These are phyloP conservation scores for Ceratina australensis DNA, from an alignment of 1,140 invertebrate species.

Conservation along the genomic window DNA sequence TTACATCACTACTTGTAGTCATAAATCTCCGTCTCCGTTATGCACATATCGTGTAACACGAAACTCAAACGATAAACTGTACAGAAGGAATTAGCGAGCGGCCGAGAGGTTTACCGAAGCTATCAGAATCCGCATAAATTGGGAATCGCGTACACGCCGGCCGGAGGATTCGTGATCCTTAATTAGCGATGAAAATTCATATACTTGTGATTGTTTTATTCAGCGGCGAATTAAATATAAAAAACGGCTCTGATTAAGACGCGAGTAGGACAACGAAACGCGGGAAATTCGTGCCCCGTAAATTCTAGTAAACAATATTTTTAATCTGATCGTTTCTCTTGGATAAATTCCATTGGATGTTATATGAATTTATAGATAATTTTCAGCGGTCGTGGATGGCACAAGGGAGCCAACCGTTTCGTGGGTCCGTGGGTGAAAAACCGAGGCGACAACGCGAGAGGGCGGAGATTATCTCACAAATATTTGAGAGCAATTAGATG, in stretches of 20 bases:
- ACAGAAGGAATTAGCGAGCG: constrained; percentile 12
- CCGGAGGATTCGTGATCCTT: background rate
- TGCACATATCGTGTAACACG: background rate
- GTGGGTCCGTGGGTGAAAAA: constrained; percentile 53
- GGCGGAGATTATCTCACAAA: constrained; percentile 72
- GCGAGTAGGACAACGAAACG: too few relatives aligned
- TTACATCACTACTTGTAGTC: background rate
- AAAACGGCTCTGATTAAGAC: too few relatives aligned
- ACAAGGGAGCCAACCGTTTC: constrained; percentile 16
- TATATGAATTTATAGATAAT: too few relatives aligned
- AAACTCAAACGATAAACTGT: constrained; percentile 12
- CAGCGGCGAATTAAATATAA: too few relatives aligned
- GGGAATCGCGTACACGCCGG: background rate
- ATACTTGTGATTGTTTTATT: background rate
- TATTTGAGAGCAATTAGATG: constrained; percentile 76
- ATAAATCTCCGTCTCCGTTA: constrained; percentile 15
- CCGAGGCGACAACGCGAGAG: constrained; percentile 48
- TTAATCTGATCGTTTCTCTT: too few relatives aligned
- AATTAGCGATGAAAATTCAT: background rate
- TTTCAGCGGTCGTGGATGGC: constrained; percentile 7
- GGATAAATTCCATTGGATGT: too few relatives aligned
- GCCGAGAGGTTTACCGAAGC: background rate
- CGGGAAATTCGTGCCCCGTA: too few relatives aligned
- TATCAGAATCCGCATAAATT: constrained; percentile 11
- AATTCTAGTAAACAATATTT: too few relatives aligned